Conservation (phyloP, 2,113 vertebrate species). For the Melanocharis versteri region DNA sequence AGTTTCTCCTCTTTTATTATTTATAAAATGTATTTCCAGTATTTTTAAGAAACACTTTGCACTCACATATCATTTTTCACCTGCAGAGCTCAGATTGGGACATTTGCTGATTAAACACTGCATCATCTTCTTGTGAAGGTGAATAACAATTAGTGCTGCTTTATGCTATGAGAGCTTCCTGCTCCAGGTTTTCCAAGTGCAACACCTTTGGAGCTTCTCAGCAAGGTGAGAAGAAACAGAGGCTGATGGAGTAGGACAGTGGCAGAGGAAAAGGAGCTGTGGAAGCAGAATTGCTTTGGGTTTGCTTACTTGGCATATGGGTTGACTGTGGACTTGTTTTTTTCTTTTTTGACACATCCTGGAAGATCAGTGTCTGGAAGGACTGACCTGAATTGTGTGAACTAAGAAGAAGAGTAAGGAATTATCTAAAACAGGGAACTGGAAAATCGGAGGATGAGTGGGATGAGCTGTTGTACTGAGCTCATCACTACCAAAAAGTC, state of each 20-base stretch:
- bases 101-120: constrained; percentile 50
- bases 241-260: neutral
- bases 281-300: neutral
- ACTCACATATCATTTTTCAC: constrained; percentile 48
- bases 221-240: neutral
- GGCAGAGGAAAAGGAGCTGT: neutral
- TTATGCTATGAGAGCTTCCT: neutral
- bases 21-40: constrained; percentile 49
- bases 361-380: neutral
- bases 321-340: neutral
- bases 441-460: neutral
- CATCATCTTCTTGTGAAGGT: neutral
- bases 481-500: neutral
- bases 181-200: neutral
- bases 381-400: neutral
- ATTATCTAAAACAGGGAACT: neutral
- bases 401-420: neutral
- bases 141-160: neutral
- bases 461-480: neutral
- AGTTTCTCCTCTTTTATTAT: constrained; percentile 57
- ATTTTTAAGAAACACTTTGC: constrained; percentile 49
- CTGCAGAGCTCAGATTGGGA: constrained; percentile 9
- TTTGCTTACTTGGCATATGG: neutral
- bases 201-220: neutral
- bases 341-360: neutral